phyloP scores from a whole-genome alignment of 2,888 invertebrate genomes.

The Urechis unicinctus region DNA sequence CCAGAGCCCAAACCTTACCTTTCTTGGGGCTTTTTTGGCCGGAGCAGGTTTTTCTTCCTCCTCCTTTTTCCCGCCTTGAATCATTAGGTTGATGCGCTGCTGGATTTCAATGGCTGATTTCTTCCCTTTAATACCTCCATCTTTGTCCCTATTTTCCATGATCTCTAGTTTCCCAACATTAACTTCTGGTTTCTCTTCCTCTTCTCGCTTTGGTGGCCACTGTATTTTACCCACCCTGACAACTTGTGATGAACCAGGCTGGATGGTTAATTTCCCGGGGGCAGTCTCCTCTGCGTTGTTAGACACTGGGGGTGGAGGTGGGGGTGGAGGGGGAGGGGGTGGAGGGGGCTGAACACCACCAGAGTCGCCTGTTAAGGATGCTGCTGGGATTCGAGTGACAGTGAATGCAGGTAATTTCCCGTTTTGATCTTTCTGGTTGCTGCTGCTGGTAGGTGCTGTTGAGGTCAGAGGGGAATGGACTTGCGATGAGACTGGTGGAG shows the following conservation, averaged over 20 bases:
- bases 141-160: constrained; percentile 28
- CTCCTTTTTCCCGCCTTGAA: constrained; percentile 1
- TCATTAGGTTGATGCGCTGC: constrained; percentile 4
- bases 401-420: background rate
- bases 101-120: constrained; percentile 6
- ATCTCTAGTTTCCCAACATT: constrained; percentile 41
- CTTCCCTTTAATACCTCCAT: constrained; percentile 2
- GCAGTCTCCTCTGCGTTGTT: constrained; percentile 54
- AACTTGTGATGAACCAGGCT: background rate
- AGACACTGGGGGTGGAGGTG: constrained; percentile 36
- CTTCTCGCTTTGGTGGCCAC: constrained; percentile 72
- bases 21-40: no score
- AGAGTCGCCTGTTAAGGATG: no score
- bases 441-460: background rate
- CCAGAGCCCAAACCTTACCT: no score
- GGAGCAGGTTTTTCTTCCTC: no score
- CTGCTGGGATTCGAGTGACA: background rate
- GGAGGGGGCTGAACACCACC: no score
- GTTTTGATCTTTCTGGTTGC: background rate
- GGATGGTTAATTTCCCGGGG: constrained; percentile 25
- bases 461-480: background rate
- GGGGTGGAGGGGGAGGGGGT: constrained; percentile 49
- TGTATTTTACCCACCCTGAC: constrained; percentile 45
- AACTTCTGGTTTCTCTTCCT: constrained; percentile 56
- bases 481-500: background rate